phyloP scores from a whole-genome alignment of 23 tunicate species.

The Oikopleura vanhoeffeni region DNA sequence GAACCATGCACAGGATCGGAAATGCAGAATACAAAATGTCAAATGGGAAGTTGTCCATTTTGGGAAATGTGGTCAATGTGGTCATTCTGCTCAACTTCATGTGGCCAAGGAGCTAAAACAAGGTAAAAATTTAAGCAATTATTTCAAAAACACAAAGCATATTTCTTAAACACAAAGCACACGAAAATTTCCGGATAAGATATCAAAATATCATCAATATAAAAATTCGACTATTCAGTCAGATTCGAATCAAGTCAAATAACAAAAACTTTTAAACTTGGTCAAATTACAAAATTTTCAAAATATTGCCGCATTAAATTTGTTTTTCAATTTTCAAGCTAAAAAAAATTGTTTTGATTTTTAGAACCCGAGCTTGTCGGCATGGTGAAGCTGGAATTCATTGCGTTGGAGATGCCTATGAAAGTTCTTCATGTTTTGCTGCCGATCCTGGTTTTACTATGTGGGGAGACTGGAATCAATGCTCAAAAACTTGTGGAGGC shows the following conservation, averaged over 20 bases:
- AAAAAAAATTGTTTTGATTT: too few species aligned
- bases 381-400: constrained; percentile 7
- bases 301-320: too few species aligned
- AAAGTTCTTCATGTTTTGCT: constrained; percentile 22
- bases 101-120: constrained; percentile 41
- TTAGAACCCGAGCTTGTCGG: constrained; percentile 1
- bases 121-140: too few species aligned
- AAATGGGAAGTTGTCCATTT: constrained; percentile 32
- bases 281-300: too few species aligned
- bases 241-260: too few species aligned
- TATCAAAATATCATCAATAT: too few species aligned
- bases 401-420: neutral
- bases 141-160: too few species aligned
- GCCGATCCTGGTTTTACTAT: constrained; percentile 43
- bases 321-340: too few species aligned
- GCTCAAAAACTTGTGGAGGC: constrained; percentile 51
- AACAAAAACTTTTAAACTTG: too few species aligned
- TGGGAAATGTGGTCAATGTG: constrained; percentile 53
- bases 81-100: constrained; percentile 44
- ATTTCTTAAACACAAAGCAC: too few species aligned
- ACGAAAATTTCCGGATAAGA: too few species aligned
- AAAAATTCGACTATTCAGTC: too few species aligned
- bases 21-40: constrained; percentile 21
- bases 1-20: constrained; percentile 27
- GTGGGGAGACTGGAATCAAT: constrained; percentile 43